phyloP scores from a whole-genome alignment of 1,140 invertebrate genomes.

The Brachionus rubens region DNA sequence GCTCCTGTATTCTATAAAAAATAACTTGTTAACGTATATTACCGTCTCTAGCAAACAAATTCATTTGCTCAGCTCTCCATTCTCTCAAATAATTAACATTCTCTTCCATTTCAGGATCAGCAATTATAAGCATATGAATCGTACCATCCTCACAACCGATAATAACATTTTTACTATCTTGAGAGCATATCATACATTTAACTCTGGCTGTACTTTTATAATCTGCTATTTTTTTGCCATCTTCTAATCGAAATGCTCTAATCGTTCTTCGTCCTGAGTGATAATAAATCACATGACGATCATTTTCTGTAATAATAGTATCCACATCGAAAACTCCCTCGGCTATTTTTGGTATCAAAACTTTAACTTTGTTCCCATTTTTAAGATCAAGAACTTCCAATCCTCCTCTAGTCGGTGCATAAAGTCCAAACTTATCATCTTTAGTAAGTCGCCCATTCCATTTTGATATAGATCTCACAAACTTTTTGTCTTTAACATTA shows the following conservation, averaged over 20 bases:
- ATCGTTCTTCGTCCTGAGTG: constrained; percentile 88
- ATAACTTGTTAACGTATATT: too few relatives aligned
- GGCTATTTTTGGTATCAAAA: constrained; percentile 78
- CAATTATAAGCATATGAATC: constrained; percentile 43
- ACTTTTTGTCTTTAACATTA: constrained; percentile 49
- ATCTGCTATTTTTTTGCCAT: constrained; percentile 85
- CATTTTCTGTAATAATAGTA: constrained; percentile 85
- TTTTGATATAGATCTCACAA: constrained; percentile 60
- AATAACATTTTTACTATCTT: constrained; percentile 64
- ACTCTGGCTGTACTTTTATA: constrained; percentile 84
- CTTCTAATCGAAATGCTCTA: constrained; percentile 79
- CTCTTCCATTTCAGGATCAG: constrained; percentile 43
- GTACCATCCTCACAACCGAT: constrained; percentile 46
- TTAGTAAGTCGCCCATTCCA: constrained; percentile 63
- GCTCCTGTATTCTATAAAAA: too few relatives aligned
- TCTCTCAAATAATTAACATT: constrained; percentile 37
- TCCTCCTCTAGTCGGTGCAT: constrained; percentile 84
- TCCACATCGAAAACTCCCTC: constrained; percentile 95
- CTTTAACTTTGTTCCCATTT: constrained; percentile 53
- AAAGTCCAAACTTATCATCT: constrained; percentile 76
- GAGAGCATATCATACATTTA: constrained; percentile 74
- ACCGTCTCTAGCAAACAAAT: constrained; percentile 16
- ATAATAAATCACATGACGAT: constrained; percentile 93
- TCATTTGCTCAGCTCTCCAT: constrained; percentile 31
- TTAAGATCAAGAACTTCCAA: constrained; percentile 67